These are phyloP conservation scores for Neuroterus valhalla DNA, from an alignment of 1,140 invertebrate species.

Conservation along the genomic window DNA sequence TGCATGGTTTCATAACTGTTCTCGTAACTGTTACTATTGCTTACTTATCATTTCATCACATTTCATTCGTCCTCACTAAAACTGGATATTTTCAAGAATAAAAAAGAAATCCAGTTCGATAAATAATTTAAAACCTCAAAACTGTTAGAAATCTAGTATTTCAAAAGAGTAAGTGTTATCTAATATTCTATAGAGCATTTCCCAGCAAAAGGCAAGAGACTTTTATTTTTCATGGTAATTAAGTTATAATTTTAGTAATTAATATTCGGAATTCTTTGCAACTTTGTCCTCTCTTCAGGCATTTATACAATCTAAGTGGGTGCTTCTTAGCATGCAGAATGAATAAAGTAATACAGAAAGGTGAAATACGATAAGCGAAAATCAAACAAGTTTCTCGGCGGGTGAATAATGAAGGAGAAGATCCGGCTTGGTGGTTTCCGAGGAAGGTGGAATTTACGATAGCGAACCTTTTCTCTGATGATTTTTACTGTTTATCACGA, in stretches of 20 bases:
- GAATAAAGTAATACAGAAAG: conserved; percentile 25
- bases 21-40: neutral
- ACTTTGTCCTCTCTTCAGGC: neutral
- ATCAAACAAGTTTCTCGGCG: conserved; percentile 26
- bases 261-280: too few species aligned
- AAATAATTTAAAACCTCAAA: too few species aligned
- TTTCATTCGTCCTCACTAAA: neutral
- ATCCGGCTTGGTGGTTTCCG: conserved; percentile 24
- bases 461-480: conserved; percentile 25
- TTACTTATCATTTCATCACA: neutral
- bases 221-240: too few species aligned
- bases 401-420: conserved; percentile 30
- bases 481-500: conserved; percentile 31
- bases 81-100: neutral
- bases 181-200: too few species aligned
- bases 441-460: conserved; percentile 29
- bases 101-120: too few species aligned
- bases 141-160: too few species aligned
- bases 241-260: too few species aligned
- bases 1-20: neutral
- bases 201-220: too few species aligned
- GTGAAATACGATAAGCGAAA: conserved; percentile 28
- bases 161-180: too few species aligned
- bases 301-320: conserved; percentile 8
- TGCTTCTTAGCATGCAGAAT: neutral